These are phyloP conservation scores for Arvicanthis niloticus DNA, from an alignment of 2,113 vertebrate genomes.

Conservation along the genomic window DNA sequence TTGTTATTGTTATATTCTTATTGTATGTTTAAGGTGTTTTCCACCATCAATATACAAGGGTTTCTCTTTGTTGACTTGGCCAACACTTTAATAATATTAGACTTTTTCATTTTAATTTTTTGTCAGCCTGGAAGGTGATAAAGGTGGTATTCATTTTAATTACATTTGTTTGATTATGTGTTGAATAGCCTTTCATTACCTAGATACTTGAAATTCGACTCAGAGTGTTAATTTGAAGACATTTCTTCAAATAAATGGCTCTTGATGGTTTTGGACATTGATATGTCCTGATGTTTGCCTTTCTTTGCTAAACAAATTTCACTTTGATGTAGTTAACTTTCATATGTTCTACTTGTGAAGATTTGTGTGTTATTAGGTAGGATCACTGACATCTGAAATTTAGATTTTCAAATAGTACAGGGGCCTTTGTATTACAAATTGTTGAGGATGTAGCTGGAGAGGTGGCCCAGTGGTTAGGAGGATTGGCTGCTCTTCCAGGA, in stretches of 20 bases:
- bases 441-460: not conserved
- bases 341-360: not conserved
- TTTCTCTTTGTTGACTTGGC: not conserved
- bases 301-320: not conserved
- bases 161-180: not conserved
- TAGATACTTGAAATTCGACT: not conserved
- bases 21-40: not conserved
- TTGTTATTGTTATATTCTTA: not conserved
- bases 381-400: not conserved
- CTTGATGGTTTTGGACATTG: conserved; percentile 27
- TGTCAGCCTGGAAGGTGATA: not conserved
- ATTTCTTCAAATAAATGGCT: not conserved
- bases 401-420: not conserved
- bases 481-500: not conserved
- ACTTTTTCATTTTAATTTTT: not conserved
- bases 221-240: conserved; percentile 20
- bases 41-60: not conserved
- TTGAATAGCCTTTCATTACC: not conserved
- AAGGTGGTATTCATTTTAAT: conserved; percentile 7
- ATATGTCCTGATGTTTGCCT: not conserved
- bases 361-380: not conserved
- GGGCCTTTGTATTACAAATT: not conserved
- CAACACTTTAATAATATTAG: not conserved
- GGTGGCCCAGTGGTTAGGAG: not conserved
- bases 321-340: not conserved